Conservation (phyloP, 2,797 vertebrate genomes). For the Brachyrhaphis roseni region DNA sequence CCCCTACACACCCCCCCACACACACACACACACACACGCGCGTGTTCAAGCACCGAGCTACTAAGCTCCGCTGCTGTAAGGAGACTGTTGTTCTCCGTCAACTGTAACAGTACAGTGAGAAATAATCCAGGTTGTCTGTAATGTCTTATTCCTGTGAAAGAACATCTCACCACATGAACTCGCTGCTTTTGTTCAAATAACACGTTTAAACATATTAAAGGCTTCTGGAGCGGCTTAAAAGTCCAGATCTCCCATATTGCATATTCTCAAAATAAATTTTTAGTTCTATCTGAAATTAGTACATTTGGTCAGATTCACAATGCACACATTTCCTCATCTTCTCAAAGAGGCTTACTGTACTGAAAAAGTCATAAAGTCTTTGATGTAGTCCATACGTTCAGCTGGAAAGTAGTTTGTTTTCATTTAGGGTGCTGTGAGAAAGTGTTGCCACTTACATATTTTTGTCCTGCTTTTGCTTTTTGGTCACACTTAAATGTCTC, state of each 20-base stretch:
- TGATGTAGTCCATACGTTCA: background rate
- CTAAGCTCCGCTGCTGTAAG: conserved; percentile 46
- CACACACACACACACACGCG: conserved; percentile 33
- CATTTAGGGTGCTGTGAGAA: background rate
- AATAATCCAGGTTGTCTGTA: conserved; percentile 32
- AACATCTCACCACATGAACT: conserved; percentile 9
- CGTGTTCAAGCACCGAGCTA: conserved; percentile 52
- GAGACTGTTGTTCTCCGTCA: conserved; percentile 44
- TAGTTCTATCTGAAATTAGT: background rate
- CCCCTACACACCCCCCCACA: conserved; percentile 49
- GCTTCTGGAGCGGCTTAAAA: background rate
- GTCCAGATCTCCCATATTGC: background rate
- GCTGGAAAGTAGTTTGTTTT: background rate
- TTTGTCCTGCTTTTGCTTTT: background rate
- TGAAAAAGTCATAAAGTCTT: background rate
- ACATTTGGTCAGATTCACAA: background rate
- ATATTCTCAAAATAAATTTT: background rate
- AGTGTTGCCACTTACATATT: background rate
- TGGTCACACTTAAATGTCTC: background rate
- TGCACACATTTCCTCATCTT: background rate
- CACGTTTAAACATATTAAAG: background rate
- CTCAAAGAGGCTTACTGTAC: background rate
- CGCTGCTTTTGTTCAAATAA: background rate
- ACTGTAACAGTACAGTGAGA: conserved; percentile 60
- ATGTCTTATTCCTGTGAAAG: conserved; percentile 37